Evolutionary conservation across 2,888 invertebrate species (phyloP).

Genomic region (Protodeltote pygarga): DNA sequence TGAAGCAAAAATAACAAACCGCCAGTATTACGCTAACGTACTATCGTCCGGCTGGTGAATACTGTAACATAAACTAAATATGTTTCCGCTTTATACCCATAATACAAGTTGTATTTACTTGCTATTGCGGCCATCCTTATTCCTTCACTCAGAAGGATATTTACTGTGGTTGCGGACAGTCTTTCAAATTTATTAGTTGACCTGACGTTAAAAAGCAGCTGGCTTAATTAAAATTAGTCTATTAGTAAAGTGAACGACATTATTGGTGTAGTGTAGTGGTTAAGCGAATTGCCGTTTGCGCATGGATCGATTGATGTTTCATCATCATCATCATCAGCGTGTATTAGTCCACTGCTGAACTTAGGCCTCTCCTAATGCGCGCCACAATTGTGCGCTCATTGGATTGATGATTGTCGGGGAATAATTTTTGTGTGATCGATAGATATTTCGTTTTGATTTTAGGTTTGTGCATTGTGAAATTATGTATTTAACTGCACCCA

Average conservation of each 20-base stretch:
- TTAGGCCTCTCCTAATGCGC: no score
- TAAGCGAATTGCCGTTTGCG: no score
- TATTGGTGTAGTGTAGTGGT: background rate
- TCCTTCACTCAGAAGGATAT: slow-evolving; percentile 59
- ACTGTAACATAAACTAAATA: slow-evolving; percentile 57
- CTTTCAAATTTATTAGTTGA: slow-evolving; percentile 52
- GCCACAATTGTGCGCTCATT: no score
- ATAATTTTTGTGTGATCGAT: no score
- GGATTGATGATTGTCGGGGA: no score
- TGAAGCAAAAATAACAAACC: no score
- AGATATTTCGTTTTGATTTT: no score
- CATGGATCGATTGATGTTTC: no score
- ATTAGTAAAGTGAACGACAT: background rate
- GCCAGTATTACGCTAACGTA: slow-evolving; percentile 20
- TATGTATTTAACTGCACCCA: no score
- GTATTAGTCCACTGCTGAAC: no score
- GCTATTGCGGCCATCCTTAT: slow-evolving; percentile 58
- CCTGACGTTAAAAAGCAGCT: slow-evolving; percentile 29
- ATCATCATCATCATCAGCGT: no score
- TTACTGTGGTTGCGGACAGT: slow-evolving; percentile 46
- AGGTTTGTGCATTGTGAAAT: no score
- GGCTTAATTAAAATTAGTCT: slow-evolving; percentile 7
- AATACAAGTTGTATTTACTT: slow-evolving; percentile 57
- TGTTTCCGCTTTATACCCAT: slow-evolving; percentile 52
- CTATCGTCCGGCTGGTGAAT: slow-evolving; percentile 29